Base-by-base conservation (phyloP, 1,140 invertebrate genomes). In the Heliconius himera region DNA sequence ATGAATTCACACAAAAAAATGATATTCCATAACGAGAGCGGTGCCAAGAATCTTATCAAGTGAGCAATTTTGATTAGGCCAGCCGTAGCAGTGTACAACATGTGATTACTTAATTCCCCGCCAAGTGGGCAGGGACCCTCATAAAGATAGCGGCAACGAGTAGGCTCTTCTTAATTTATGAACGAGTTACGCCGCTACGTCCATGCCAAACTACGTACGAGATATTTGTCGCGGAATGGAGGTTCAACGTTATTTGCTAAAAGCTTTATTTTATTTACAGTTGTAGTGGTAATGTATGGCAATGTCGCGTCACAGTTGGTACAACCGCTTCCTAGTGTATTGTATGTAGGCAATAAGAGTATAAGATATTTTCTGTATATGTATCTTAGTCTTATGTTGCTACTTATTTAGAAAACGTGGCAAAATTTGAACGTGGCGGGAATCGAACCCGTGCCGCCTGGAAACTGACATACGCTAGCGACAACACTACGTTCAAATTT, bases 71-170 rank as follows among this genome's bases (percentile, higher is more conserved):
- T 81, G 79, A 83, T 85, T 83, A 81, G 78, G 80, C 77, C 76
- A 77, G 76, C 77, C 74, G 74, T 79, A 83, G 79, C 80, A 73
- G 75, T 75, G 79, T 79, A 75, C 49, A 74, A 77, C 86, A 82
- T 85, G 86, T 88, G 88, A 90, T 89, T 90, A 90, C 88, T 89
- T 90, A 89, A 89, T 90, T 88, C 86, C 85, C 84, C 89, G 86
- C 87, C 84, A 86, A 90, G 88, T 87, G 89, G 85, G 81, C 85
- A 87, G 81, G 85, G 85, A 91, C 88, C 89, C 85, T 88, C 84
- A 87, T 91, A 90, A 91, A 91, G 88, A 91, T 89, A 91, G 89
- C 85, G 81, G 84, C 83, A 89, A 90, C 83, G 89, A 89, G 85
- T 87, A 82, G 86, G 86, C 81, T 85, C 84, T 83, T 86, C 89